Evolutionary conservation across 2,888 invertebrate genomes (phyloP), one percentile per base, ranked within the genome.

Genomic region (Osmoderma eremita): DNA sequence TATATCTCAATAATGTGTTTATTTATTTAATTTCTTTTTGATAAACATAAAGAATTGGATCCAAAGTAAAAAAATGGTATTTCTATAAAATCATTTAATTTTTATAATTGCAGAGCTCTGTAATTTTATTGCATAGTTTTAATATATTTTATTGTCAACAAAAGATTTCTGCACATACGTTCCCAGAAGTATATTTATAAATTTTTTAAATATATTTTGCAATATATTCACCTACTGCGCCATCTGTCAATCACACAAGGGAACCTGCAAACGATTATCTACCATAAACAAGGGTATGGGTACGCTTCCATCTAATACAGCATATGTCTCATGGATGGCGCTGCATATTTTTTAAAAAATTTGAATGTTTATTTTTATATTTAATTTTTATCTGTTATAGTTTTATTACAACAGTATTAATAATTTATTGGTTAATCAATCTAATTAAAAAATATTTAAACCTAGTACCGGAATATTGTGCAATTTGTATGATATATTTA

Each of bases 1-100:
- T 61, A 66, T 45, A 66, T 62, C 51, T 15, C 6, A 39, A 18
- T 10, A 10, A 30, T 15, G 48, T 41, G 66, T 50, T 50, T 66
- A n/a, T 24, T 41, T 51, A 41, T 39, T 30, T 17, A 48, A 12
- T 48, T 13, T 53, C 13, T 24, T 36, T 63, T 30, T 24, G 10
- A 10, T 5, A 17, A 18, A 15, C 18, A 18, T 12, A 48, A 48
- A 48, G 17, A 18, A 12, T 48, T 3, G 12, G 18, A 17, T 17
- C 8, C 8, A 12, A 18, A 18, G 6, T 8, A 10, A 18, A 15
- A 20, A 12, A 8, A 20, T 12, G 18, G 18, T 20, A 48, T 48
- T 20, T 48, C 5, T 12, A 18, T 10, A 3, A 12, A 12, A 8
- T 6, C 6, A 20, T 18, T 48, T 48, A 48, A 48, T 48, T n/a